These are phyloP conservation scores for Xestoiulus laeticollis DNA, from an alignment of 2,888 invertebrate genomes.

Conservation along the genomic window DNA sequence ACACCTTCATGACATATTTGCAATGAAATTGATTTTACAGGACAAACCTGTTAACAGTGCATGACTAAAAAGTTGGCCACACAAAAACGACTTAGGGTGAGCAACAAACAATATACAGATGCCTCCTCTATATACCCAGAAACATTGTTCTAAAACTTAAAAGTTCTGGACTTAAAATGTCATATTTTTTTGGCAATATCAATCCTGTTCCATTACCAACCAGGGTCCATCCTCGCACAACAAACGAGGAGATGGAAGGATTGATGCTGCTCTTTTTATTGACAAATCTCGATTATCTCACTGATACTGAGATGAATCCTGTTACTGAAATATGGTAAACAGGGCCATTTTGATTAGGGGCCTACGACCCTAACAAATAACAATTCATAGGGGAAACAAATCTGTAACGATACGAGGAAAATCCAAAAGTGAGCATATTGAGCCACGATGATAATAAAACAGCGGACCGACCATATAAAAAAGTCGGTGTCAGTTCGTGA, in stretches of 20 bases:
- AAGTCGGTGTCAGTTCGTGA: neutral
- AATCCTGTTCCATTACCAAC: neutral
- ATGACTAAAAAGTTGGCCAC: neutral
- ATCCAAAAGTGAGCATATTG: slow-evolving; percentile 29
- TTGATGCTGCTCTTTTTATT: neutral
- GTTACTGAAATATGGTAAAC: neutral
- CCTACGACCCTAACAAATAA: slow-evolving; percentile 1
- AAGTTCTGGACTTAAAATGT: neutral
- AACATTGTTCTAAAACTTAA: neutral
- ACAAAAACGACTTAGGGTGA: neutral
- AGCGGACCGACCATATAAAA: neutral
- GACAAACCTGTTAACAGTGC: neutral
- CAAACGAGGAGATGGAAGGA: neutral
- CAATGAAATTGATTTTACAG: neutral
- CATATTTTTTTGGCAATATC: neutral
- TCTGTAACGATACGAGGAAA: neutral
- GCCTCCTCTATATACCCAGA: neutral
- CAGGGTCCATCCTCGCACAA: neutral
- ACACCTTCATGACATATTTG: slow-evolving; percentile 20
- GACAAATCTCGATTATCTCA: neutral
- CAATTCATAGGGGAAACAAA: neutral
- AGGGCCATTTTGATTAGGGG: neutral
- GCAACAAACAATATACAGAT: neutral
- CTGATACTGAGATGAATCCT: neutral
- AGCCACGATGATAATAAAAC: neutral